phyloP scores from a whole-genome alignment of 2,797 vertebrate genomes.

The Scyliorhinus canicula region DNA sequence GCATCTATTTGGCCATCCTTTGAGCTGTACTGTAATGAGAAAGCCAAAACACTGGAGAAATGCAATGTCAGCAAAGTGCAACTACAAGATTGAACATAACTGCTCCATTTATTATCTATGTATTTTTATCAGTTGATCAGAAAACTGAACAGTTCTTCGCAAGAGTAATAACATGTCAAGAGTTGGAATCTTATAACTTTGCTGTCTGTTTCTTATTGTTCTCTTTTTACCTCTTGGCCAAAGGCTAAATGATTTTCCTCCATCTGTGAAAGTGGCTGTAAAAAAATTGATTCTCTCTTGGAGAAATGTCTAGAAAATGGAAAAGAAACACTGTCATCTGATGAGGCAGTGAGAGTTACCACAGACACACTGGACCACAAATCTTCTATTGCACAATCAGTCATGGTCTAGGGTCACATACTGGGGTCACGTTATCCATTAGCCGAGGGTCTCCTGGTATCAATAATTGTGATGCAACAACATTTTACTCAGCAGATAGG shows the following conservation, averaged over 20 bases:
- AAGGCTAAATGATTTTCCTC: not conserved
- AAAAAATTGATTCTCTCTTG: conserved; percentile 6
- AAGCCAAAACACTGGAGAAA: not conserved
- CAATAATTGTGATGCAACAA: not conserved
- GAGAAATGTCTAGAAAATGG: not conserved
- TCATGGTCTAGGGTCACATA: too few relatives aligned
- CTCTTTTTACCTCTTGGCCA: conserved; percentile 13
- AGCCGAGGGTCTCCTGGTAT: not conserved
- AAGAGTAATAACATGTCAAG: conserved; percentile 37
- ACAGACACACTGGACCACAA: conserved; percentile 45
- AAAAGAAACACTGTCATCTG: not conserved
- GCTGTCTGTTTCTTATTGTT: not conserved
- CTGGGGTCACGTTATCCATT: too few relatives aligned
- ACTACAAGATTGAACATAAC: not conserved
- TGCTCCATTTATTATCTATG: not conserved
- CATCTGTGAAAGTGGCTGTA: conserved; percentile 21
- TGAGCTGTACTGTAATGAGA: not conserved
- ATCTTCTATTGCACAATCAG: conserved; percentile 43
- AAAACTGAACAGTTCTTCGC: conserved; percentile 38
- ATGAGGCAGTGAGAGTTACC: conserved; percentile 45
- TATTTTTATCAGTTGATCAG: conserved; percentile 16
- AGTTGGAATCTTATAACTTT: conserved; percentile 15
- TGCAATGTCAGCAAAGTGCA: not conserved
- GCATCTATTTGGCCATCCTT: too few relatives aligned
- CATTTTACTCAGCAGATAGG: not conserved